Evolutionary conservation across 2,113 vertebrate genomes (phyloP).

Genomic region (Copsychus sechellarum): DNA sequence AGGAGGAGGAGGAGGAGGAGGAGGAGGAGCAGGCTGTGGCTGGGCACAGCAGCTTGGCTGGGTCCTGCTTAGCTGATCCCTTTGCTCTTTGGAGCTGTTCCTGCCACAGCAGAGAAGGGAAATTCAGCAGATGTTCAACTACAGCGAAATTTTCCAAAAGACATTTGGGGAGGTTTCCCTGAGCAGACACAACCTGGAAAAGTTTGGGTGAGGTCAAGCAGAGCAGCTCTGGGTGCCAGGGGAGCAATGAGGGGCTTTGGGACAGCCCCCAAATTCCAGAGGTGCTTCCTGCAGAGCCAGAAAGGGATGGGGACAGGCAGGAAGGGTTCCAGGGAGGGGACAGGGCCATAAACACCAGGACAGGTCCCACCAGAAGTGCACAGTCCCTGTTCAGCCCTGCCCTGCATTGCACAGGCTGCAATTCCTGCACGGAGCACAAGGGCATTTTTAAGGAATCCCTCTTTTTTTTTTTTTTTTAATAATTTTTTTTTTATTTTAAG

Average conservation of each 20-base stretch:
- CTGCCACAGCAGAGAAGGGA: background rate
- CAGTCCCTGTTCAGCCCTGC: fast-evolving
- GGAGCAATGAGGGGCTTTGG: background rate
- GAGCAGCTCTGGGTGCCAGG: background rate
- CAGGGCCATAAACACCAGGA: fast-evolving
- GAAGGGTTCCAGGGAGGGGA: fast-evolving
- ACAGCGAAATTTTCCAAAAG: background rate
- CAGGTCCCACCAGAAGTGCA: background rate
- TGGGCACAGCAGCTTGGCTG: background rate
- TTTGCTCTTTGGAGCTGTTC: background rate
- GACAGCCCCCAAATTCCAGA: background rate
- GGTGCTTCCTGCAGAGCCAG: background rate
- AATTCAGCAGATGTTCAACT: background rate
- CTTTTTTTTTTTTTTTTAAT: too few species aligned
- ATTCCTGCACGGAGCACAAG: fast-evolving
- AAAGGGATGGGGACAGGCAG: fast-evolving
- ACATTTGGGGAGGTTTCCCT: fast-evolving
- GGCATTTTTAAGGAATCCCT: too few species aligned
- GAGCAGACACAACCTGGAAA: fast-evolving
- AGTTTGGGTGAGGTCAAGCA: fast-evolving
- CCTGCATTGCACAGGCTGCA: background rate
- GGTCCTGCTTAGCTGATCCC: background rate
- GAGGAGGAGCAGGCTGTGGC: background rate
- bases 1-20: too few species aligned
- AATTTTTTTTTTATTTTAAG: too few species aligned